These are phyloP conservation scores for Andricus curvator DNA, from an alignment of 2,888 invertebrate genomes.

Conservation along the genomic window DNA sequence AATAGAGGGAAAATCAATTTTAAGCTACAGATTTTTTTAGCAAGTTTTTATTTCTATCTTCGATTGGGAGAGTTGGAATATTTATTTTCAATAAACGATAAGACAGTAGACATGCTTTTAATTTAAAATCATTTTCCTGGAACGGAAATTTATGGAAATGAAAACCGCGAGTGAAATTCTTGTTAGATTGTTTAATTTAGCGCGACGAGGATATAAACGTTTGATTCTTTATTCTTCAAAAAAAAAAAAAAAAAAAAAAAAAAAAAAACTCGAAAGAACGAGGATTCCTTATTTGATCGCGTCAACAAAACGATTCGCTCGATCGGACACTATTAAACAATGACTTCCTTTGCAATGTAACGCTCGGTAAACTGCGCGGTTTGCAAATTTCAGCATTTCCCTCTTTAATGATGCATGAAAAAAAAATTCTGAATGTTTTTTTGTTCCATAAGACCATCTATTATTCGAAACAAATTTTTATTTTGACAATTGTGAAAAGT, in stretches of 20 bases:
- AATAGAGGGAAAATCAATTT: neutral
- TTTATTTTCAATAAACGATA: neutral
- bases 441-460: neutral
- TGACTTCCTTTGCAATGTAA: constrained; percentile 33
- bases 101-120: neutral
- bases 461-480: no score
- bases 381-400: constrained; percentile 34
- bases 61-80: neutral
- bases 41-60: neutral
- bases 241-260: neutral
- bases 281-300: constrained; percentile 41
- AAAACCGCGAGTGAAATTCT: constrained; percentile 52
- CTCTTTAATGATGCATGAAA: constrained; percentile 20
- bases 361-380: constrained; percentile 20
- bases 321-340: constrained; percentile 45
- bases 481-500: no score
- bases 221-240: constrained; percentile 36
- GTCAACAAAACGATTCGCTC: constrained; percentile 55
- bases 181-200: constrained; percentile 60
- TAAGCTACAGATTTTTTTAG: neutral
- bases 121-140: constrained; percentile 26
- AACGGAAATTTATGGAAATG: constrained; percentile 27
- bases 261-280: constrained; percentile 11
- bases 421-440: neutral
- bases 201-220: constrained; percentile 53